Conservation (phyloP, 1,140 invertebrate species). For the Zaprionus camerounensis region DNA sequence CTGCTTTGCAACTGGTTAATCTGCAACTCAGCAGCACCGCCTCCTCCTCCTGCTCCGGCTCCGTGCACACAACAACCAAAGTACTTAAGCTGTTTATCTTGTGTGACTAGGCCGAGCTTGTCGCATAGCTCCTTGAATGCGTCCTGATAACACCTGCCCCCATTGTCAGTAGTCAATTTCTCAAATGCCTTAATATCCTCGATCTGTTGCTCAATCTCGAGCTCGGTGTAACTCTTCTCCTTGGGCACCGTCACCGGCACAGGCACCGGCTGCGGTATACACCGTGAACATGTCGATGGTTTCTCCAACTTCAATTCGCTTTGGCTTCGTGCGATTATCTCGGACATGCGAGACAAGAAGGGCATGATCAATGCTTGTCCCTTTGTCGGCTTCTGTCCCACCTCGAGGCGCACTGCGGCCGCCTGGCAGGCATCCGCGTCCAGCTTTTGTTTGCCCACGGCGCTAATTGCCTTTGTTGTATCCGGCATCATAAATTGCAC, state of each 20-base stretch:
- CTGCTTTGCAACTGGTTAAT: background rate
- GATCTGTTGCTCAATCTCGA: constrained; percentile 67
- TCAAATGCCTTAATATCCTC: constrained; percentile 61
- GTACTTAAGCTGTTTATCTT: constrained; percentile 13
- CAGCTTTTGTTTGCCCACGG: background rate
- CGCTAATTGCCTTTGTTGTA: background rate
- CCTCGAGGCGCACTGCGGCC: constrained; percentile 30
- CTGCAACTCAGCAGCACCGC: too few species aligned
- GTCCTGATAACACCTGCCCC: constrained; percentile 40
- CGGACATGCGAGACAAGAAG: constrained; percentile 51
- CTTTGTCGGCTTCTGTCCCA: constrained; percentile 10
- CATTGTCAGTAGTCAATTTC: constrained; percentile 20
- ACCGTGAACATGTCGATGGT: constrained; percentile 32
- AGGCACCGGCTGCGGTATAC: constrained; percentile 1
- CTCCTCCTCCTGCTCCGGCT: background rate
- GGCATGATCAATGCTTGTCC: constrained; percentile 44
- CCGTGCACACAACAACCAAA: background rate
- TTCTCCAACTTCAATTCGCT: background rate
- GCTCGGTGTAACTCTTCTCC: constrained; percentile 52
- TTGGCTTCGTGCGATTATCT: constrained; percentile 31
- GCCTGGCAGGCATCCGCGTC: constrained; percentile 13
- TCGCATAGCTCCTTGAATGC: constrained; percentile 63
- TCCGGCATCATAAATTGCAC: constrained; percentile 47
- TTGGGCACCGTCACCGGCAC: constrained; percentile 8
- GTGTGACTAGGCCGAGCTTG: constrained; percentile 44